These are phyloP conservation scores for Pygoscelis antarcticus DNA, from an alignment of 2,113 vertebrate genomes.

Conservation along the genomic window DNA sequence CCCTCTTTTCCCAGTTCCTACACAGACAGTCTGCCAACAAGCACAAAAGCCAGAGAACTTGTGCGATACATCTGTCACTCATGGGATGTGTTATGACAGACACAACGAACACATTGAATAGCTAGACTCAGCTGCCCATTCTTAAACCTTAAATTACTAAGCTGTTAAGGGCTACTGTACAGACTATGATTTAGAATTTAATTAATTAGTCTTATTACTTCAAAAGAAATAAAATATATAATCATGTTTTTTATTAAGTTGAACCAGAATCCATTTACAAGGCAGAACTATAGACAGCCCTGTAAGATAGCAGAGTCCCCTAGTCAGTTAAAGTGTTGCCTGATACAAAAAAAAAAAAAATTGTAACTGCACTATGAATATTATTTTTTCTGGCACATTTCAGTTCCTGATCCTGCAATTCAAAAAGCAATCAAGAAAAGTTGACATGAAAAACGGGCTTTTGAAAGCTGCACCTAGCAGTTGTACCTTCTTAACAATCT, in stretches of 20 bases:
- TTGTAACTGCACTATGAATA: constrained; percentile 56
- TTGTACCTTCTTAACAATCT: constrained; percentile 52
- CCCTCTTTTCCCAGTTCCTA: not conserved
- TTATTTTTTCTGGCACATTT: constrained; percentile 28
- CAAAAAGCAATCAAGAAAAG: constrained; percentile 43
- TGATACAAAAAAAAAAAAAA: constrained; percentile 29
- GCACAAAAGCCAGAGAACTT: not conserved
- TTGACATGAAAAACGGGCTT: constrained; percentile 49
- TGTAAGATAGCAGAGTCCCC: constrained; percentile 20
- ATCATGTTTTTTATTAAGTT: not conserved
- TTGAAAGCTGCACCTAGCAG: constrained; percentile 62
- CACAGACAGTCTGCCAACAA: not conserved
- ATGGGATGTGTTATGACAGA: not conserved
- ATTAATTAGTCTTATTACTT: not conserved
- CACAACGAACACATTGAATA: rapidly evolving
- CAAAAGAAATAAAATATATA: not conserved
- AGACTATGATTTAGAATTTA: not conserved
- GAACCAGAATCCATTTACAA: not conserved
- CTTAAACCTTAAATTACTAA: not conserved
- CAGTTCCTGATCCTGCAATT: constrained; percentile 52
- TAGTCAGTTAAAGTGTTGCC: constrained; percentile 65
- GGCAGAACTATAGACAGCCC: not conserved
- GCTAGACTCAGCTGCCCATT: not conserved
- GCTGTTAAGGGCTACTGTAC: not conserved
- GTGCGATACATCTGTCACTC: not conserved